phyloP scores from a whole-genome alignment of 2,888 invertebrate genomes.

The Drosophila cyrtoloma region DNA sequence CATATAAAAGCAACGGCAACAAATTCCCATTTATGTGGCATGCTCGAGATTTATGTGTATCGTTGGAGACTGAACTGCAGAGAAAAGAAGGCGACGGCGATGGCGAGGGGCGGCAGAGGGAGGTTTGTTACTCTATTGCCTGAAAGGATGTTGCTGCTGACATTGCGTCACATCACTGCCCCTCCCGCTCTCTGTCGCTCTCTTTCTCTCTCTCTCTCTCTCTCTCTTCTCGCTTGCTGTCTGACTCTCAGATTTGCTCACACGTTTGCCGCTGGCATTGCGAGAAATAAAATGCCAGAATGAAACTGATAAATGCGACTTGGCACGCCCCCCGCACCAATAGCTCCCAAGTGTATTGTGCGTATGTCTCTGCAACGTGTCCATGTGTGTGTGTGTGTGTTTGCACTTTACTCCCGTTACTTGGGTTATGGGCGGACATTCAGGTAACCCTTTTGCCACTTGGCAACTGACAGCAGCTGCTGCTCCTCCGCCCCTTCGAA shows the following conservation, averaged over 20 bases:
- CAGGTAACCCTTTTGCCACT: conserved; percentile 51
- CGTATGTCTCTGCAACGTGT: conserved; percentile 1
- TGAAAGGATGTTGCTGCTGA: conserved; percentile 70
- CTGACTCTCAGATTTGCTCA: conserved; percentile 59
- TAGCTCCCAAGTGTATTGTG: conserved; percentile 53
- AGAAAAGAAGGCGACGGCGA: neutral
- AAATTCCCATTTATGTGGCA: conserved; percentile 74
- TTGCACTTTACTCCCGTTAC: neutral
- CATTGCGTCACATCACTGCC: conserved; percentile 49
- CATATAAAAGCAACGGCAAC: conserved; percentile 64
- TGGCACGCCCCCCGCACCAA: conserved; percentile 58
- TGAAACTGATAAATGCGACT: conserved; percentile 79
- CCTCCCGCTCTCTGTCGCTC: neutral
- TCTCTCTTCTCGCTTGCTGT: neutral
- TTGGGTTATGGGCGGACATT: neutral
- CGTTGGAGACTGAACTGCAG: conserved; percentile 7
- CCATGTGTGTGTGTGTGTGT: neutral
- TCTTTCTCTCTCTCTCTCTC: neutral
- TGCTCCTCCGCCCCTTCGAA: conserved; percentile 2
- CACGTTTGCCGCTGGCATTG: conserved; percentile 35
- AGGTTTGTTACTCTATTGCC: conserved; percentile 9
- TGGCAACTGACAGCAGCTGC: conserved; percentile 39
- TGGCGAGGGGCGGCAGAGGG: conserved; percentile 1
- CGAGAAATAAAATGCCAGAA: conserved; percentile 71
- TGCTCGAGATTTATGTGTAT: conserved; percentile 68